Base-by-base conservation (phyloP, 1,140 invertebrate species). In the Polyergus mexicanus region DNA sequence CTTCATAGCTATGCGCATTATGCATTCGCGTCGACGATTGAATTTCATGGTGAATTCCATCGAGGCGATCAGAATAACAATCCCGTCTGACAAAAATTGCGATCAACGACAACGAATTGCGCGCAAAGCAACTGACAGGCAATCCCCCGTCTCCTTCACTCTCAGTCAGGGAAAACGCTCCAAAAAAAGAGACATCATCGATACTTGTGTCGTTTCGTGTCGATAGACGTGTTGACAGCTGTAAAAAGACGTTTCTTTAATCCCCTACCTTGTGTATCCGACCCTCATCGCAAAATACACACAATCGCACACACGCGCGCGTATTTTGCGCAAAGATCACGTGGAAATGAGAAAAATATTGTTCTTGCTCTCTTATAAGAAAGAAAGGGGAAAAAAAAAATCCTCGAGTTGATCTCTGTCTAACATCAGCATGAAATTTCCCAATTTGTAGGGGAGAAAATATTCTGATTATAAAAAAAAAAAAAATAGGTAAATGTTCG, bases 271-370 rank as follows among this genome's bases (percentile, higher is more conserved):
- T 54, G 8, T 54, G 8, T 69, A 80, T 56, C 51, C 13, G n/a
- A 38, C 47, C 51, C 22, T 56, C 35, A 51, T 80, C 77, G 25
- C 60, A 16, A 22, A 25, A 69, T 69, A 69, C 10, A 78, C 19
- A 66, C 41, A 3, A 51, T 41, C 10, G 11, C 41, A 47, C 13
- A 47, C 11, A 3, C 16, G 4, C 47, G 10, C 47, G 41, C 11
- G 5, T 32, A 41, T 58, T 41, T 13, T 22, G 19, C n/a, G 3
- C 6, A n/a, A 38, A 11, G 13, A 60, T 77, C 56, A 58, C 28
- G 38, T 7, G 2, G 2, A 3, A 6, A 51, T 35, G 22, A 81
- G 41, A 25, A 25, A 81, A 81, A 86, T 75, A 86, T 86, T 80
- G 68, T 71, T 16, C 25, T 7, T 28, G 58, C 8, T 13, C 13